Evolutionary conservation across 2,797 vertebrate genomes (phyloP).

Genomic region (Mycteria americana): DNA sequence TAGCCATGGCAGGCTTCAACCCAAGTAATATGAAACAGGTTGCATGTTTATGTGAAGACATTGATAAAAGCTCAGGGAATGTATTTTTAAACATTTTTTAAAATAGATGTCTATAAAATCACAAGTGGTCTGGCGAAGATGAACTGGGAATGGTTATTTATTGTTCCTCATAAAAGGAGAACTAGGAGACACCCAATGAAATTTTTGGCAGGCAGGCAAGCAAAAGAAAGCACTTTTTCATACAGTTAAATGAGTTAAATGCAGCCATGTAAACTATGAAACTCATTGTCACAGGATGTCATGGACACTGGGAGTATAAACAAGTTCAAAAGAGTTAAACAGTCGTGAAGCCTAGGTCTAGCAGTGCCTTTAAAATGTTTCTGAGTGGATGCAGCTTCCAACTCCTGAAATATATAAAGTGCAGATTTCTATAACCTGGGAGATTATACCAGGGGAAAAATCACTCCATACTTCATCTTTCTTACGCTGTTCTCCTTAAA

Average conservation of each 20-base stretch:
- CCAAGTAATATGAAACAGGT: conserved; percentile 16
- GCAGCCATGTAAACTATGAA: not conserved
- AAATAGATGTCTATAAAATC: conserved; percentile 21
- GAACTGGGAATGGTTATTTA: conserved; percentile 14
- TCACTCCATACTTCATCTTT: not conserved
- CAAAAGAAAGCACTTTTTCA: not conserved
- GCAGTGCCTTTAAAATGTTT: not conserved
- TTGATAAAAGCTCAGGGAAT: conserved; percentile 22
- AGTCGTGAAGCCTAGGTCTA: not conserved
- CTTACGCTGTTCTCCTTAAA: not conserved
- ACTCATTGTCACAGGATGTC: not conserved
- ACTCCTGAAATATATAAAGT: not conserved
- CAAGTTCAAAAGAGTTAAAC: not conserved
- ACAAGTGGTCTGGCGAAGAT: not conserved
- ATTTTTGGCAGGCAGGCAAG: not conserved
- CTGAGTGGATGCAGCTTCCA: not conserved
- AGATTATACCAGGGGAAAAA: not conserved
- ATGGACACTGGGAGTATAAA: not conserved
- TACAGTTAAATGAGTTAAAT: not conserved
- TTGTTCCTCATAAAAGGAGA: not conserved
- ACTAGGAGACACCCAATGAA: not conserved
- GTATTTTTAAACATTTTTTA: not conserved
- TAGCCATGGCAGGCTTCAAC: not conserved
- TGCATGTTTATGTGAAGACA: not conserved
- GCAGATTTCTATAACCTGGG: not conserved